phyloP scores from a whole-genome alignment of 2,797 vertebrate genomes.

The Kryptolebias ocellatus region DNA sequence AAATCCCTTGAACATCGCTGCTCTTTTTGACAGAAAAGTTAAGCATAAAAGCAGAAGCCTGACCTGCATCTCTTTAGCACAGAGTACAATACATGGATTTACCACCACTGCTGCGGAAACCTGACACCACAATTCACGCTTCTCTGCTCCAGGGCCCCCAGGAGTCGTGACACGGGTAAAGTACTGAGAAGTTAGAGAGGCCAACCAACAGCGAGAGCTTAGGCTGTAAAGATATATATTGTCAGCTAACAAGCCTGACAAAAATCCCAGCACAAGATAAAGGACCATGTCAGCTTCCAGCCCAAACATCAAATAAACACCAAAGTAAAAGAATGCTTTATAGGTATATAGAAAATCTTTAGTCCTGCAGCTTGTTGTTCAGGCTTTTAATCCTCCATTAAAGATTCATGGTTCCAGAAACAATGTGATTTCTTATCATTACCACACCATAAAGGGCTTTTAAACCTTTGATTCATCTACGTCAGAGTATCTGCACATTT shows the following conservation, averaged over 20 bases:
- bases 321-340: not conserved
- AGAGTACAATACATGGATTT: slow-evolving; percentile 19
- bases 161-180: slow-evolving; percentile 45
- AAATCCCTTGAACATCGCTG: slow-evolving; percentile 15
- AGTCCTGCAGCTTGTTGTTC: not conserved
- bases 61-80: slow-evolving; percentile 27
- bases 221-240: slow-evolving; percentile 46
- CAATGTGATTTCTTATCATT: slow-evolving; percentile 40
- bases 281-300: slow-evolving; percentile 9
- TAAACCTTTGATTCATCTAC: slow-evolving; percentile 48
- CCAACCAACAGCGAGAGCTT: slow-evolving; percentile 31
- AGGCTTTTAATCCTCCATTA: not conserved
- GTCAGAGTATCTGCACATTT: slow-evolving; percentile 53
- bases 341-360: not conserved
- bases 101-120: slow-evolving; percentile 43
- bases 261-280: slow-evolving; percentile 13
- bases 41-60: slow-evolving; percentile 11
- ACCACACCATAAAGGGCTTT: slow-evolving; percentile 25
- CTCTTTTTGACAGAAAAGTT: slow-evolving; percentile 34
- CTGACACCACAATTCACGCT: slow-evolving; percentile 38
- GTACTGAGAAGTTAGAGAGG: slow-evolving; percentile 34
- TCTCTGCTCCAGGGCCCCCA: slow-evolving; percentile 36
- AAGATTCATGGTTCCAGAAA: slow-evolving; percentile 26
- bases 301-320: not conserved
- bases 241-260: slow-evolving; percentile 41